Base-by-base conservation (phyloP, 2,797 vertebrate species). In the Platalea minor region DNA sequence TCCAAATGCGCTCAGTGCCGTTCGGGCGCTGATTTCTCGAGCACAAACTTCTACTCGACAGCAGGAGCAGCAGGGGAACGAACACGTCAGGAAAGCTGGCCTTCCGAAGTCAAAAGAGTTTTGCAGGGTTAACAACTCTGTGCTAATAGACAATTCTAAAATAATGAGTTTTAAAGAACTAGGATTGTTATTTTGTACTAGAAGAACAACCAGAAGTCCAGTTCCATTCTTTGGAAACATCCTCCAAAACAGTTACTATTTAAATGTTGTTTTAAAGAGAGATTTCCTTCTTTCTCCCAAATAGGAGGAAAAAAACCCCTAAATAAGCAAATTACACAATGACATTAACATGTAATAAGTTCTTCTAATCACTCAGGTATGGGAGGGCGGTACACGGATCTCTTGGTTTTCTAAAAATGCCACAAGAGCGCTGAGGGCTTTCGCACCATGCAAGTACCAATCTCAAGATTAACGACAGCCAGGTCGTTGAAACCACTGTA, bases 391-490 rank as follows among this genome's bases (percentile, higher is more conserved):
- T 35, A 68, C 6, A 10, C 0, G 0, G 24, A 31, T 46, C 26
- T 31, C 29, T 24, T 21, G 39, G 13, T 59, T 77, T 61, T 26
- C 65, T 28, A 60, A 25, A 28, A 60, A 54, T 3, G 11, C 16
- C 33, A 39, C 10, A 45, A 43, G 15, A 57, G 16, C 2, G 2
- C 37, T 9, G 13, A 72, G 14, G 28, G 50, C 35, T 89, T 86
- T 26, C 53, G 28, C 7, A 23, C 3, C 16, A 7, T 4, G 3
- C 14, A 31, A 51, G 35, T 14, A 67, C 16, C 57, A 63, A 17
- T 28, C 61, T 59, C n/a, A 33, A 68, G 61, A 60, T 20, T 50
- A 54, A 65, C 0, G 0, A 35, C 0, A 4, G 54, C 54, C 26
- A 39, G 41, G 53, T 20, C 5, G 1, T 1, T 25, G 13, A 85